Evolutionary conservation across 2,797 vertebrate species (phyloP).

Genomic region (Chelonia mydas): DNA sequence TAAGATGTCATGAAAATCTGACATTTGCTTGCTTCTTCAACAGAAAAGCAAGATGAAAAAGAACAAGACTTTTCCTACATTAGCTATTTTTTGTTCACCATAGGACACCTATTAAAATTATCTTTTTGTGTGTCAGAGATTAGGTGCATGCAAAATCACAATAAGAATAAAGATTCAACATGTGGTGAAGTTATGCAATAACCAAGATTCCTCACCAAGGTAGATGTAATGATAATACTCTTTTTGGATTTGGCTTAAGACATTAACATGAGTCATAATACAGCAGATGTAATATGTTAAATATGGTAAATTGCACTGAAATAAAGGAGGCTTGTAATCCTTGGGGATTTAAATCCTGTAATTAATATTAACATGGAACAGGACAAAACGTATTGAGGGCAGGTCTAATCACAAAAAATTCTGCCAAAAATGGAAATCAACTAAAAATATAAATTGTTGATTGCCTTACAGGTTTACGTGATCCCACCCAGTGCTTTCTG

Average conservation of each 20-base stretch:
- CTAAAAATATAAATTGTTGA: not conserved
- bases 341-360: constrained; percentile 20
- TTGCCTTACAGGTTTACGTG: not conserved
- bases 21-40: not conserved
- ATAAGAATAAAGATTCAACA: not conserved
- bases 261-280: not conserved
- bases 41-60: fast-evolving
- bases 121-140: not conserved
- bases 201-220: not conserved
- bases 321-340: constrained; percentile 30
- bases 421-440: constrained; percentile 8
- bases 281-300: not conserved
- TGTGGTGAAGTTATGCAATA: not conserved
- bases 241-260: constrained; percentile 24
- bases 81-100: not conserved
- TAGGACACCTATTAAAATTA: not conserved
- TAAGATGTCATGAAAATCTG: not conserved
- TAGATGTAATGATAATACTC: not conserved
- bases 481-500: not conserved
- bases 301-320: constrained; percentile 25
- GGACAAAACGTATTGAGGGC: constrained; percentile 26
- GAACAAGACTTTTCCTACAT: fast-evolving
- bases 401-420: constrained; percentile 27
- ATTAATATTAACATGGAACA: constrained; percentile 34
- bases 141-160: constrained; percentile 1